Percentiles rank a stretch among this genome's conserved stretches.
These are phyloP conservation scores for Bos javanicus DNA, from an alignment of 2,113 vertebrate genomes.

Conservation along the genomic window DNA sequence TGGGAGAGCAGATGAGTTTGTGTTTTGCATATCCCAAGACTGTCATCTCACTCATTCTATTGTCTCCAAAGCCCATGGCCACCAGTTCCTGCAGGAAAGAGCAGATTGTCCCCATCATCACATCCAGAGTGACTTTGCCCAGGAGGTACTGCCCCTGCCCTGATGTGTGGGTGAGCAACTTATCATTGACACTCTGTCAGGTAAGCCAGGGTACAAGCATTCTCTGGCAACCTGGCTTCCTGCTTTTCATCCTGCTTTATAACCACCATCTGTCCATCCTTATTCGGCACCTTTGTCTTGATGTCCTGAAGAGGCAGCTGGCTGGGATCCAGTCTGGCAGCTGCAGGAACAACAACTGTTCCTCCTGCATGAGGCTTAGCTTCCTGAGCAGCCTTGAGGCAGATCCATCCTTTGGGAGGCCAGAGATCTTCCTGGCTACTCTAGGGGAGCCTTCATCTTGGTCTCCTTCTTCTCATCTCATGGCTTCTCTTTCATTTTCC, in stretches of 20 bases:
- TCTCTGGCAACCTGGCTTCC: constrained; percentile 86
- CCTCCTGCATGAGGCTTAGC: constrained; percentile 86
- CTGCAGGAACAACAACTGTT: constrained; percentile 94
- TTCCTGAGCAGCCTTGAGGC: constrained; percentile 86
- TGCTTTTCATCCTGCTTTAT: constrained; percentile 91
- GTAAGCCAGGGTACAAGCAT: constrained; percentile 88
- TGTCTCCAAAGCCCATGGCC: constrained; percentile 88
- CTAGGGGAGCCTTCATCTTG: constrained; percentile 48
- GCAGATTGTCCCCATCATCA: constrained; percentile 91
- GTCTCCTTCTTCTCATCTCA: constrained; percentile 81
- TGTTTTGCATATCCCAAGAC: constrained; percentile 93
- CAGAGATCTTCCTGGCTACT: constrained; percentile 75
- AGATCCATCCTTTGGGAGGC: constrained; percentile 80
- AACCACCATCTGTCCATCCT: constrained; percentile 89
- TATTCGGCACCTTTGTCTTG: constrained; percentile 88
- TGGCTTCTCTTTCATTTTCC: constrained; percentile 92
- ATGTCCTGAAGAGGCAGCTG: constrained; percentile 90
- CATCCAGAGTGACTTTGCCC: constrained; percentile 92
- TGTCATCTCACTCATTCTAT: constrained; percentile 87
- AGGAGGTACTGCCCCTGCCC: constrained; percentile 94
- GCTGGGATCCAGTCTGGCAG: constrained; percentile 92
- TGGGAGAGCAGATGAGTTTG: constrained; percentile 95
- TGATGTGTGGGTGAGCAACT: constrained; percentile 90
- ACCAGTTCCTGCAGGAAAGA: constrained; percentile 97
- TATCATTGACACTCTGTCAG: constrained; percentile 92